A percentile compares a stretch with the other conserved stretches of the same genome.
These are phyloP conservation scores for Eristalis intricaria DNA, from an alignment of 2,888 invertebrate species.

Conservation along the genomic window DNA sequence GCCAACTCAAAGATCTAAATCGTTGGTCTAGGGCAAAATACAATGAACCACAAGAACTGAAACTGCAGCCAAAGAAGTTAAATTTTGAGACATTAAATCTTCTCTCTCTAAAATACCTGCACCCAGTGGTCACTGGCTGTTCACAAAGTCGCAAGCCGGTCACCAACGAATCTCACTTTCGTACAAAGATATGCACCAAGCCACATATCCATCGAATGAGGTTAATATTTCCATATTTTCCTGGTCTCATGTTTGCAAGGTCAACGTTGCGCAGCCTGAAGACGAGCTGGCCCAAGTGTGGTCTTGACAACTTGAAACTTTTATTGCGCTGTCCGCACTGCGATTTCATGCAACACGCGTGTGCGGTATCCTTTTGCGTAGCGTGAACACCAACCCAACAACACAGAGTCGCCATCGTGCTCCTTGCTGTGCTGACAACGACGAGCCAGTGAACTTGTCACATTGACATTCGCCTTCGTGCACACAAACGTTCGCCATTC, in stretches of 20 bases:
- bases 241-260: slow-evolving; percentile 32
- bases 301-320: slow-evolving; percentile 9
- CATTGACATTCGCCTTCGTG: background rate
- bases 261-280: slow-evolving; percentile 30
- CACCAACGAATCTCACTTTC: background rate
- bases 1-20: too few species aligned
- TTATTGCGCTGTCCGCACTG: slow-evolving; percentile 18
- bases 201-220: background rate
- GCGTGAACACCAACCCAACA: background rate
- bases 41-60: too few species aligned
- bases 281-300: background rate
- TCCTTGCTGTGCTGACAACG: slow-evolving; percentile 35
- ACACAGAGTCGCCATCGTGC: background rate
- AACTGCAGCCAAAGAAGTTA: too few species aligned
- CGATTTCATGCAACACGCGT: slow-evolving; percentile 33
- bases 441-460: slow-evolving; percentile 25
- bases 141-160: background rate
- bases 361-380: slow-evolving; percentile 38
- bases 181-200: background rate
- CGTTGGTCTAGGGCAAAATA: too few species aligned
- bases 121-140: too few species aligned
- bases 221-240: slow-evolving; percentile 16
- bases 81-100: too few species aligned
- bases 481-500: background rate
- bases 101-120: too few species aligned